phyloP scores from a whole-genome alignment of 2,797 vertebrate genomes.

The Hydrocynus forskahlii region DNA sequence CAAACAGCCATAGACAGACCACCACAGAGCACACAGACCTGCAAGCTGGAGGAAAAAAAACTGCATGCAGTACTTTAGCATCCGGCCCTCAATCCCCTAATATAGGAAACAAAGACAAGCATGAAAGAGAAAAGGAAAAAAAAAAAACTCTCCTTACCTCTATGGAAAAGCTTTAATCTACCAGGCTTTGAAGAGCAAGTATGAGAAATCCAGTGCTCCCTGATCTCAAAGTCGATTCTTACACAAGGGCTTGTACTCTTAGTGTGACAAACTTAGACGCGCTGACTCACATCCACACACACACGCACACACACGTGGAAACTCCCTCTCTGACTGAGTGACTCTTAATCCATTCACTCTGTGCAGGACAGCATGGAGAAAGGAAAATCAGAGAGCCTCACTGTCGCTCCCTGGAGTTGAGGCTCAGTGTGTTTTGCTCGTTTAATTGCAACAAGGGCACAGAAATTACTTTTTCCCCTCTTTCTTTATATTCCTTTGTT shows the following conservation, averaged over 20 bases:
- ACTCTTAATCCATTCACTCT: slow-evolving; percentile 67
- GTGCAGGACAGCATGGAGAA: slow-evolving; percentile 61
- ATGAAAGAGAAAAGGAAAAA: slow-evolving; percentile 64
- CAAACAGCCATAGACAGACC: slow-evolving; percentile 11
- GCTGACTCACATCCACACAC: slow-evolving; percentile 66
- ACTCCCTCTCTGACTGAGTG: slow-evolving; percentile 70
- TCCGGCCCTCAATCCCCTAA: slow-evolving; percentile 59
- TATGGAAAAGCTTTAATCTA: slow-evolving; percentile 76
- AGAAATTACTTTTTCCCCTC: background rate
- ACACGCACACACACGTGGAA: slow-evolving; percentile 78
- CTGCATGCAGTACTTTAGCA: slow-evolving; percentile 50
- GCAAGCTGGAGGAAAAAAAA: slow-evolving; percentile 55
- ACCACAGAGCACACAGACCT: slow-evolving; percentile 62
- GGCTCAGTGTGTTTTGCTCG: slow-evolving; percentile 3
- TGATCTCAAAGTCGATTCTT: slow-evolving; percentile 75
- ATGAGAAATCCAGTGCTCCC: slow-evolving; percentile 67
- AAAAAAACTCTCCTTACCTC: slow-evolving; percentile 73
- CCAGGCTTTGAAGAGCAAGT: slow-evolving; percentile 73
- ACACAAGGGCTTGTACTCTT: slow-evolving; percentile 67
- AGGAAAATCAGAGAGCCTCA: slow-evolving; percentile 63
- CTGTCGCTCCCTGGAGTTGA: background rate
- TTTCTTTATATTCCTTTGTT: slow-evolving; percentile 51
- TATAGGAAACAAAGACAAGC: slow-evolving; percentile 64
- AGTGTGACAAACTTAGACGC: slow-evolving; percentile 66
- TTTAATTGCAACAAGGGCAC: slow-evolving; percentile 12